Evolutionary conservation across 2,113 vertebrate genomes (phyloP).

Genomic region (Oxygymnocypris stewartii): DNA sequence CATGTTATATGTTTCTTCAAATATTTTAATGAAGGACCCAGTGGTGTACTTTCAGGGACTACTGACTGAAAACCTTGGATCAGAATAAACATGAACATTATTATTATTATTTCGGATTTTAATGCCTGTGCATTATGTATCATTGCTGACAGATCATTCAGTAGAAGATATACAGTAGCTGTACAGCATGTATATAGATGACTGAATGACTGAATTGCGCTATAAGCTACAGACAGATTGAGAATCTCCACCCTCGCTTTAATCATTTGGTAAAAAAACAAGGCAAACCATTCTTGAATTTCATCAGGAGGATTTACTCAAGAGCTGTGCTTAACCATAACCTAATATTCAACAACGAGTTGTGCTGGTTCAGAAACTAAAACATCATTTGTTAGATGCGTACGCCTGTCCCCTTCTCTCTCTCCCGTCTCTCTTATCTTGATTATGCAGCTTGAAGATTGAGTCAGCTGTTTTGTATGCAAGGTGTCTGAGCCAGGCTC

Average conservation of each 20-base stretch:
- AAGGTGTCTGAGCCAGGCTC: constrained; percentile 79
- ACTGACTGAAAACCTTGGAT: neutral
- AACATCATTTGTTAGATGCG: constrained; percentile 62
- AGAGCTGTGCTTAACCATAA: neutral
- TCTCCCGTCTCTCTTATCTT: constrained; percentile 78
- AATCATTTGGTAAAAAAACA: neutral
- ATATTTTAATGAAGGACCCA: neutral
- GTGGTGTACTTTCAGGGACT: neutral
- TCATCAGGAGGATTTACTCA: neutral
- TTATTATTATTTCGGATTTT: neutral
- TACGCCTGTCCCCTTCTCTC: constrained; percentile 59
- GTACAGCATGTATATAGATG: neutral
- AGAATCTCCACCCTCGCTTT: neutral
- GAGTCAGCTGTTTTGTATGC: constrained; percentile 88
- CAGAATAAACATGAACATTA: neutral
- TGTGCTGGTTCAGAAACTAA: constrained; percentile 58
- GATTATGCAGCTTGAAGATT: constrained; percentile 85
- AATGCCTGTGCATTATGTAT: neutral
- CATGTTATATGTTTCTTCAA: neutral
- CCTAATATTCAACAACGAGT: constrained; percentile 32
- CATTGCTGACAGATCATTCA: neutral
- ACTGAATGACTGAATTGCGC: neutral
- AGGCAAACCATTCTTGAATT: neutral
- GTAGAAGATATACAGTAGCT: neutral
- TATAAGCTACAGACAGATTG: neutral